phyloP scores from a whole-genome alignment of 2,113 vertebrate species.

The Nestor notabilis region DNA sequence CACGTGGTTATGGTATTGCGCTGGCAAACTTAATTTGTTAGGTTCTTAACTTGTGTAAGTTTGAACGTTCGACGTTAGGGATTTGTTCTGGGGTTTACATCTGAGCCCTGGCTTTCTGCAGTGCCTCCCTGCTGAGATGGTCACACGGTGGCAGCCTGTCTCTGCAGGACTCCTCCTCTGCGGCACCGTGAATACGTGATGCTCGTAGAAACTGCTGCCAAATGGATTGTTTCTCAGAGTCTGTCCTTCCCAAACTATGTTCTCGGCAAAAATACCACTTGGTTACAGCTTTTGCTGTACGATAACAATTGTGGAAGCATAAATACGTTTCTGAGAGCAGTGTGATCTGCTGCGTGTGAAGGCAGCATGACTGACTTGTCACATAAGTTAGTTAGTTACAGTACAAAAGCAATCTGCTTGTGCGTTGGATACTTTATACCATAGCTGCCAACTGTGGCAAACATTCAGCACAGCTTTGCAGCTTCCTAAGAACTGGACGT shows the following conservation, averaged over 20 bases:
- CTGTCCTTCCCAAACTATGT: accelerated
- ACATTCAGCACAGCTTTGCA: not conserved
- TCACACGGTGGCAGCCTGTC: not conserved
- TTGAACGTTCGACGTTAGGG: accelerated
- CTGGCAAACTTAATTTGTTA: not conserved
- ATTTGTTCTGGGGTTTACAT: accelerated
- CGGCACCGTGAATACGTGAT: accelerated
- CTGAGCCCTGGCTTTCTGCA: not conserved
- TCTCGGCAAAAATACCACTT: not conserved
- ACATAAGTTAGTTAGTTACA: accelerated
- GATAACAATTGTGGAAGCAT: not conserved
- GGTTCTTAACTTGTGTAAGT: accelerated
- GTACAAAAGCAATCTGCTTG: not conserved
- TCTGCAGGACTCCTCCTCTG: not conserved
- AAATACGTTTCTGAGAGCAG: not conserved
- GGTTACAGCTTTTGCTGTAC: not conserved
- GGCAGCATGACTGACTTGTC: not conserved
- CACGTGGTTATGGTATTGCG: accelerated
- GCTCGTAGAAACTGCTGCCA: not conserved
- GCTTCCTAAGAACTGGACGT: not conserved
- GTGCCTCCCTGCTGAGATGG: not conserved
- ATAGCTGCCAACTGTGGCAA: not conserved
- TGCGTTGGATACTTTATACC: not conserved
- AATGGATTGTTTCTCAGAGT: accelerated
- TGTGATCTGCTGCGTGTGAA: not conserved